phyloP scores from a whole-genome alignment of 2,888 invertebrate genomes.

The Pristionchus arcanus region DNA sequence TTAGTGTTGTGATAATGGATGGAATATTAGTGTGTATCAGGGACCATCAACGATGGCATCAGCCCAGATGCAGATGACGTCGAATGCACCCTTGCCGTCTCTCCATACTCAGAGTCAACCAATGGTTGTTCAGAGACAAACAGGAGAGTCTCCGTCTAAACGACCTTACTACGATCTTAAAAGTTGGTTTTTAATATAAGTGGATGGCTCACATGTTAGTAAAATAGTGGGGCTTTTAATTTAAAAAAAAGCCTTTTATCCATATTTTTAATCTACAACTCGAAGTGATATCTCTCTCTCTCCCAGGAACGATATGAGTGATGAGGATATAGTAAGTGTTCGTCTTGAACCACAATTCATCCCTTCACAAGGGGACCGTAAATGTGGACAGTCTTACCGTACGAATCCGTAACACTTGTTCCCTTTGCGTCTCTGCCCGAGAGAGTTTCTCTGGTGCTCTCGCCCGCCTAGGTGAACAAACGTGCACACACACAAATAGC shows the following conservation, averaged over 20 bases:
- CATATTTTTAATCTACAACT: background rate
- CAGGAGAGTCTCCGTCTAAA: background rate
- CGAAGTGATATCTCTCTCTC: background rate
- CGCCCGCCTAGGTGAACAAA: no score
- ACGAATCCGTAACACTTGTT: no score
- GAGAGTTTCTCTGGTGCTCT: no score
- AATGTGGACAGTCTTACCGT: no score
- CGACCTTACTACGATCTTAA: background rate
- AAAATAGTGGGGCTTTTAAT: no score
- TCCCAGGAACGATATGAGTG: background rate
- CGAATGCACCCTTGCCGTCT: conserved; percentile 8
- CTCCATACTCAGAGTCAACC: conserved; percentile 10
- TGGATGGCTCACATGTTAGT: background rate
- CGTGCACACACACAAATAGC: no score
- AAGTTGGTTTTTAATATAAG: background rate
- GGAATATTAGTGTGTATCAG: background rate
- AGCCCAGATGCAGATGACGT: conserved; percentile 37
- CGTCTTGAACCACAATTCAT: no score
- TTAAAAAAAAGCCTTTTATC: no score
- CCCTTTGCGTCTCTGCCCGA: no score
- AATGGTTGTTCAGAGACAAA: background rate
- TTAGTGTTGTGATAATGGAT: background rate
- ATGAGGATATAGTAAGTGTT: background rate
- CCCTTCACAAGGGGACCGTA: no score
- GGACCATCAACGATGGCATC: conserved; percentile 47